Evolutionary conservation across 2,113 vertebrate genomes (phyloP), one percentile per base, ranked within the genome.

Genomic region (Pseudorasbora parva): DNA sequence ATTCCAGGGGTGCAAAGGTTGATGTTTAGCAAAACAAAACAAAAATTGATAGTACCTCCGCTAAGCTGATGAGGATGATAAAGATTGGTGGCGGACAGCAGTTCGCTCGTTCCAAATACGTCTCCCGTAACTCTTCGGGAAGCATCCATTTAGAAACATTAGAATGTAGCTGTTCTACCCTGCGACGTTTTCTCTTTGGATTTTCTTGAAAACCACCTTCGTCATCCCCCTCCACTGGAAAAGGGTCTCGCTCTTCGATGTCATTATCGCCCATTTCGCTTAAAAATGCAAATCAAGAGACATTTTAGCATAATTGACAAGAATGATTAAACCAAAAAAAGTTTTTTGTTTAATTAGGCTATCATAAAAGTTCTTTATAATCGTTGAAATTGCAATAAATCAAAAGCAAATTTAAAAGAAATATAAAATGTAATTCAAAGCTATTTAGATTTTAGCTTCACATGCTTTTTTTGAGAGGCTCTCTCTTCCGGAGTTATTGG

Each of bases 61-160:
- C 94, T 30, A 97, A 88, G 80, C 96, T 98, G 93, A 97, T 81
- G 69, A 91, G 90, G 86, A 97, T 94, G 89, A 98, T 96, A 92
- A 97, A 98, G 83, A 98, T 83, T 0, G 97, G 96, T 0, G 96
- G 97, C 0, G 96, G 96, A 37, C 94, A 90, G 90, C 97, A 98
- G 92, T 94, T 97, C 49, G 96, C 93, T 10, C 96, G 93, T 69
- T 96, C 94, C 72, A 96, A 12, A 84, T 98, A 97, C 0, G 37
- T 91, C 75, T 84, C 82, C 19, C 92, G 93, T 2, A 27, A 11
- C 0, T 93, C 78, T 60, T 93, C 92, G 0, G 96, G 96, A 45
- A 98, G 96, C 95, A 98, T 95, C 95, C 95, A 98, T 68, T 83
- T 94, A 49, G 96, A 96, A 74, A 98, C 81, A 0, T 91, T 62